Conservation (phyloP, 2,797 vertebrate genomes). For the Pelochelys cantorii region DNA sequence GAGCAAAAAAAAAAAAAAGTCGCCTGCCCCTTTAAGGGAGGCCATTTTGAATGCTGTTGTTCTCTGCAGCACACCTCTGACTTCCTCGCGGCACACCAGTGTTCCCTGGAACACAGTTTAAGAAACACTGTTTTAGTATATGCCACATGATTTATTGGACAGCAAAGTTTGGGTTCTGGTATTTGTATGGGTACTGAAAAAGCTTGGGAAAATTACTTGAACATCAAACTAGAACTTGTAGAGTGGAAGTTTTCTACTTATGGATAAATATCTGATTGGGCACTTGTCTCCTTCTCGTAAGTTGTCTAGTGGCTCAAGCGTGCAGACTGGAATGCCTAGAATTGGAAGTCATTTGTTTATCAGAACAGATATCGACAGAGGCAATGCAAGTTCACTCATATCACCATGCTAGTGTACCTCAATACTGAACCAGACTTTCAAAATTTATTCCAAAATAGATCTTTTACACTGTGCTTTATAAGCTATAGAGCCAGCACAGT, state of each 20-base stretch:
- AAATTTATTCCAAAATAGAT: not conserved
- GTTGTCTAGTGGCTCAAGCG: not conserved
- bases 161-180: not conserved
- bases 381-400: not conserved
- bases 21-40: too few species aligned
- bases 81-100: too few species aligned
- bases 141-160: not conserved
- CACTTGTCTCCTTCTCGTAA: not conserved
- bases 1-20: too few species aligned
- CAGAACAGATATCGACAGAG: not conserved
- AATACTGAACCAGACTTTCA: not conserved
- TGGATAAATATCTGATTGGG: rapidly evolving
- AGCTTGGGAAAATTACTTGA: not conserved
- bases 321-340: not conserved
- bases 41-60: too few species aligned
- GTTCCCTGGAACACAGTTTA: too few species aligned
- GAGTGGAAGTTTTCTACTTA: not conserved
- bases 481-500: not conserved
- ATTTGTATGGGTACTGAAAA: rapidly evolving
- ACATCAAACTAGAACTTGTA: not conserved
- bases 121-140: too few species aligned
- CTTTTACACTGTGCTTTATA: not conserved
- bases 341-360: not conserved
- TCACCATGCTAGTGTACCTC: not conserved
- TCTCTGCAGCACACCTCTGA: too few species aligned